Base-by-base conservation (phyloP, 2,113 vertebrate genomes). In the Tinamus guttatus region DNA sequence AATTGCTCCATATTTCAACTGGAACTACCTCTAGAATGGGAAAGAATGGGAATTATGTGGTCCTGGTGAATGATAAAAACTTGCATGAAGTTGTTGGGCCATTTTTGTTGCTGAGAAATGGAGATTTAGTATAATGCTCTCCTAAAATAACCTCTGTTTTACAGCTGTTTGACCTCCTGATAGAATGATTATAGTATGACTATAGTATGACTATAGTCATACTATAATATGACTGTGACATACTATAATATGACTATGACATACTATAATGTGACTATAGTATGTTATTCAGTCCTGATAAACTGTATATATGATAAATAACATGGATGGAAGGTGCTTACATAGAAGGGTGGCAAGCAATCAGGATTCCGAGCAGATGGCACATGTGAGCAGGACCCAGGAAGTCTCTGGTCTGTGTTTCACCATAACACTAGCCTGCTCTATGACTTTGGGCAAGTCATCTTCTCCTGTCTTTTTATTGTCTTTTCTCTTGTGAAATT, bases 31-130 rank as follows among this genome's bases (percentile, higher is more conserved):
- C 76, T 73, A 43, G 74, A 92, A 81, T 9, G 71, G 65, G 81
- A 90, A 84, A 36, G 19, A 75, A 41, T 41, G 11, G 40, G 13
- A 41, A 67, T 49, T 7, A 3, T 65, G 7, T 68, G 34, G 69
- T 73, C 30, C 27, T 69, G 52, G 87, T 34, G 62, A 94, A 85
- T 43, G 52, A 79, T n/a, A 65, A 89, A 86, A 81, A 19, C 14
- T 49, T 65, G 15, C 59, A 62, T 40, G 70, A 69, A 19, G 49
- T 40, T 91, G 18, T 73, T 28, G 13, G 51, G 40, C 3, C 9
- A 11, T 58, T 91, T 89, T n/a, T 73, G 8, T 13, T 16, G 49
- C 6, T 51, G 56, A 89, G 12, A 86, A 83, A 83, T 34, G 21
- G 65, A 28, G 11, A 38, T 80, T 85, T 62, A 69, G 7, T 21